Base-by-base conservation (phyloP, 1,140 invertebrate genomes). In the Gryllus bimaculatus region DNA sequence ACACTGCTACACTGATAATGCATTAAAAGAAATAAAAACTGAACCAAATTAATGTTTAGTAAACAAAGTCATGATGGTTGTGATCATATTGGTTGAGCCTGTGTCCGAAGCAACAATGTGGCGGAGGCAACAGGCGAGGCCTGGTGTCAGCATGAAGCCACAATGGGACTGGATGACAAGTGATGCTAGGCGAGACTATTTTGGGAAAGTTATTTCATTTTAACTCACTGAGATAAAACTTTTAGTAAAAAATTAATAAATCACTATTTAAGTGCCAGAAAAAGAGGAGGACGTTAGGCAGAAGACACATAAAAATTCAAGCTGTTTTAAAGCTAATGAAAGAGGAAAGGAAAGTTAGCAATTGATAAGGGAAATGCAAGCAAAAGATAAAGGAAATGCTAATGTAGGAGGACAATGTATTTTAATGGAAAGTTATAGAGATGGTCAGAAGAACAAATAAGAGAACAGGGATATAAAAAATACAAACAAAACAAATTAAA, bases 71-170 rank as follows among this genome's bases (percentile, higher is more conserved):
- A 18, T 39, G 18, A 13, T 66, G 54, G 54, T 66, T 66, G 54
- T 66, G 54, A 66, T 66, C 10, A 13, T 66, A 13, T 66, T 66
- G 54, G 18, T 18, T 18, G 18, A 13, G 54, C 18, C 54, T 66
- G 54, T 13, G 54, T 10, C 54, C 54, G 18, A 66, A 66, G 74
- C 74, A 39, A 75, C 4, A n/a, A n/a, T n/a, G n/a, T n/a, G n/a
- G 74, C n/a, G 74, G 66, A n/a, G 74, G 26, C n/a, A 47, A 8
- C 12, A 76, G 73, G 79, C 79, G 79, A 79, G 79, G 79, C 79
- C 79, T 79, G 79, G 79, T 79, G 79, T 79, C 75, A 74, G 54
- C 66, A 48, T 73, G 48, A 76, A 54, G 79, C 75, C 54, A 73
- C 48, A 74, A 75, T 74, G 75, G 76, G 54, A 77, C 54, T 66